Percentiles rank a stretch among this genome's conserved stretches.
Conservation (phyloP, 2,888 invertebrate genomes). For the Heteromurus nitidus region DNA sequence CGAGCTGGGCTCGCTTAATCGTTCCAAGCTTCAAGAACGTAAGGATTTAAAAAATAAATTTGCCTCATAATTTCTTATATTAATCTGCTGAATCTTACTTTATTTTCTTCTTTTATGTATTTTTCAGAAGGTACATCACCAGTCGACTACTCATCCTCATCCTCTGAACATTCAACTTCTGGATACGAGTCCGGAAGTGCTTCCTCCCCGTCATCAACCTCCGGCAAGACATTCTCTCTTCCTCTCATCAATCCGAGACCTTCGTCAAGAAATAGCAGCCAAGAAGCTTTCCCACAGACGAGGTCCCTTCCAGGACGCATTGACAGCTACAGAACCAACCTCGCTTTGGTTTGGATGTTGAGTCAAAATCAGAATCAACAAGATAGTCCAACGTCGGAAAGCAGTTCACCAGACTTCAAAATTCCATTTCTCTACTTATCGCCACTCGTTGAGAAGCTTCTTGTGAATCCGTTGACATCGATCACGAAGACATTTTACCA, state of each 20-base stretch:
- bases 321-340: slow-evolving; percentile 46
- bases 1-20: slow-evolving; percentile 30
- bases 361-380: background rate
- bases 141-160: slow-evolving; percentile 36
- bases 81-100: background rate
- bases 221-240: slow-evolving; percentile 42
- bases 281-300: slow-evolving; percentile 33
- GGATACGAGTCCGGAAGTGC: slow-evolving; percentile 41
- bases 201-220: background rate
- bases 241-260: slow-evolving; percentile 37
- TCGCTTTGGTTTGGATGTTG: slow-evolving; percentile 46
- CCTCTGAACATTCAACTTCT: slow-evolving; percentile 50
- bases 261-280: slow-evolving; percentile 17
- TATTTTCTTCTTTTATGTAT: too few relatives aligned
- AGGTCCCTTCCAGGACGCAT: slow-evolving; percentile 43
- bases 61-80: too few relatives aligned
- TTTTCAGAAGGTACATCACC: slow-evolving; percentile 5
- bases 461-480: slow-evolving; percentile 32
- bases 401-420: background rate
- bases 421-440: slow-evolving; percentile 50
- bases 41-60: slow-evolving; percentile 12
- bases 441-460: slow-evolving; percentile 36
- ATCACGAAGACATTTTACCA: slow-evolving; percentile 45
- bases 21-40: slow-evolving; percentile 14
- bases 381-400: background rate